Evolutionary conservation across 2,888 invertebrate genomes (phyloP), one percentile per base, ranked within the genome.

Genomic region (Eristalinus sepulchralis): DNA sequence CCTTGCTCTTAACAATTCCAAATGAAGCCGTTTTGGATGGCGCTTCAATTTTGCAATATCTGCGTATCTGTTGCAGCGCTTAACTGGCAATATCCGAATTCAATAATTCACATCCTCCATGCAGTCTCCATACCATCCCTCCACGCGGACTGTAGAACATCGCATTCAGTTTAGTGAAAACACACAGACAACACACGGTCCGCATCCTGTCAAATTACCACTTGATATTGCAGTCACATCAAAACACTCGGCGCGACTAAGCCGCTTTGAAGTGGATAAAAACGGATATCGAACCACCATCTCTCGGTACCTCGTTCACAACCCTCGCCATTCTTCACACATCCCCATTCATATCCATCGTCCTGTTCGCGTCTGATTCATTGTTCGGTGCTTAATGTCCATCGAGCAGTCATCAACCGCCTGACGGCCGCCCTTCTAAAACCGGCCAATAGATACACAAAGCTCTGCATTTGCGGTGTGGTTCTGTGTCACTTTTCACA

Each of bases 151-250:
- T 13, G 20, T 22, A 10, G 10, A 1, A 39, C n/a, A 47, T 73
- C 36, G 20, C 55, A 57, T 70, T 62, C 63, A 83, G 79, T 83
- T 64, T 47, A 47, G 11, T n/a, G 13, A 47, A 47, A 39, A 73
- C 72, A 64, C 79, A 83, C 27, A 27, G 27, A 27, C 27, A 27
- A 27, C 27, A 27, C 27, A 27, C 27, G 27, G 60, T 79, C 59
- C 79, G 10, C 71, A 73, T 81, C 27, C 2, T 81, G 84, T 81
- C 76, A 84, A 76, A 77, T 81, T 85, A 77, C 73, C 85, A 82
- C 85, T 72, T 82, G 72, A 82, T 73, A 59, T 72, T 72, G 36
- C 76, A 31, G 77, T 53, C 72, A 68, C 63, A 85, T 73, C 59
- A 77, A 68, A 67, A 68, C 47, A 72, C 55, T 70, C 67, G 47